A percentile compares a stretch with the other conserved stretches of the same genome.
These are phyloP conservation scores for Oryzias curvinotus DNA, from an alignment of 2,113 vertebrate genomes.

Conservation along the genomic window DNA sequence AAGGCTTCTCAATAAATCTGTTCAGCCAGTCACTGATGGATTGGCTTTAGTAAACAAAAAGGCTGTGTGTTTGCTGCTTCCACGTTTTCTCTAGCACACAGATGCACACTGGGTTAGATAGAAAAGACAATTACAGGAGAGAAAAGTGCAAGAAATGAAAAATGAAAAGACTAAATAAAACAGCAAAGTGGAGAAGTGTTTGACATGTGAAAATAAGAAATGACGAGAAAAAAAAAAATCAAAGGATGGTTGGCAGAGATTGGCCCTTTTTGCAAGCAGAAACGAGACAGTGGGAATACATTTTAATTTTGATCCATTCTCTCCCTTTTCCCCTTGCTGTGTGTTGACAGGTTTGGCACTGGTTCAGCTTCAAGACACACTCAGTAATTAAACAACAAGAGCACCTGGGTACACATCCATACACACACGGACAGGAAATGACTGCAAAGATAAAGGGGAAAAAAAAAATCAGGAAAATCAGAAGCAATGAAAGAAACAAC, in stretches of 20 bases:
- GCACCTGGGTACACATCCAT: conserved; percentile 53
- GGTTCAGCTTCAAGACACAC: conserved; percentile 55
- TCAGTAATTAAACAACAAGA: conserved; percentile 68
- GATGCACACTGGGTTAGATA: conserved; percentile 2
- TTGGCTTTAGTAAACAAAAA: conserved; percentile 27
- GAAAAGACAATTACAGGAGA: conserved; percentile 5
- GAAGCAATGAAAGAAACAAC: conserved; percentile 17
- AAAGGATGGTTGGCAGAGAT: conserved; percentile 6
- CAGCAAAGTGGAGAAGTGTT: background rate
- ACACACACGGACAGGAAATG: conserved; percentile 3
- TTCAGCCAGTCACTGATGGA: conserved; percentile 50
- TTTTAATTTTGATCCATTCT: conserved; percentile 53
- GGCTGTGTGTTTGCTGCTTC: background rate
- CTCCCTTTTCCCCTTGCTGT: conserved; percentile 1
- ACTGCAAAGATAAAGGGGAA: conserved; percentile 6
- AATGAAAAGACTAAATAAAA: background rate
- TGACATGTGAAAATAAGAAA: background rate
- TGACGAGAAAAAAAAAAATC: conserved; percentile 5
- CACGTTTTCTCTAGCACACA: conserved; percentile 24
- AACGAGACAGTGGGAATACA: conserved; percentile 46
- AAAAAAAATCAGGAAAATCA: background rate
- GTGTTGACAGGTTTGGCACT: conserved; percentile 51
- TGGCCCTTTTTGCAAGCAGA: conserved; percentile 34
- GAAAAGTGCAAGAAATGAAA: background rate
- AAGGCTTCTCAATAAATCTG: conserved; percentile 49